Base-by-base conservation (phyloP, 2,113 vertebrate genomes). In the Dinomys branickii region DNA sequence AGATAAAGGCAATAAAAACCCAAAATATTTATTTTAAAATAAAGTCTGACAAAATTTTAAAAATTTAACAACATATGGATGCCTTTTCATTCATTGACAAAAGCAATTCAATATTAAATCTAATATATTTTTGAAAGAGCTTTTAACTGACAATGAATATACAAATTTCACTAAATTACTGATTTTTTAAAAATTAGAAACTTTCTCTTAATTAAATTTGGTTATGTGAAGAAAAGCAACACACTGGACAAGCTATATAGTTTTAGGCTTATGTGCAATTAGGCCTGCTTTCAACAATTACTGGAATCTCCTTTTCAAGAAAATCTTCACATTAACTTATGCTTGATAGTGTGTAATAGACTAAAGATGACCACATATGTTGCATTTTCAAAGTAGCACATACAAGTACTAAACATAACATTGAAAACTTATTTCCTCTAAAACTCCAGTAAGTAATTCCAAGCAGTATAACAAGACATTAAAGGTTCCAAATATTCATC, bases 361-460 rank as follows among this genome's bases (percentile, higher is more conserved):
- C 26, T 80, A 22, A 63, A 87, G 41, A 95, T 3, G 75, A 58
- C 13, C 38, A 63, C 19, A 83, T 44, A 69, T 65, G 7, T 71
- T 61, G 3, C 44, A 95, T 35, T 63, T 95, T 78, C 24, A 84
- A 88, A 89, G 81, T 2, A 38, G 90, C 47, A 93, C 16, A 83
- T 63, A 80, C 77, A 96, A 87, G 20, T 44, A 65, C n/a, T 84
- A 67, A 94, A 92, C 13, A 52, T 54, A 82, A 78, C 26, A 69
- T 38, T 35, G 28, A 67, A 59, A 93, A 85, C 33, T 82, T 88
- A 86, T 9, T 75, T 73, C 54, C n/a, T 94, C 54, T 96, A 95
- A 75, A 97, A 80, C 28, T 73, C 94, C 58, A 95, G 63, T 95
- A 94, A 94, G 35, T 47, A 82, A 90, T 90, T 90, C 41, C 24